Conservation (phyloP, 2,113 vertebrate genomes). For the Apaloderma vittatum region DNA sequence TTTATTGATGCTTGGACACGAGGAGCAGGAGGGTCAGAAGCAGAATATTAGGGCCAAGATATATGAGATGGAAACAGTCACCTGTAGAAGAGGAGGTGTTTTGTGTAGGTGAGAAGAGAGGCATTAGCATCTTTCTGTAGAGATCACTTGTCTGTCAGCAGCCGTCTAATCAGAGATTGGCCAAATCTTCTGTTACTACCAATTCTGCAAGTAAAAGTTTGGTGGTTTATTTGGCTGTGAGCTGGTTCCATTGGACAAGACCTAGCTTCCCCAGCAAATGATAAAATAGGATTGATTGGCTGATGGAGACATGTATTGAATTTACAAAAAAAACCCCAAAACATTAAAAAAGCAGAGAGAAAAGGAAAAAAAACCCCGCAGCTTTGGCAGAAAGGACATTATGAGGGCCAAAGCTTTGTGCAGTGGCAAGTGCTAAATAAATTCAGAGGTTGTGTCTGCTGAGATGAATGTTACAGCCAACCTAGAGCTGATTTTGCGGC, state of each 20-base stretch:
- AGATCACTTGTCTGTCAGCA: neutral
- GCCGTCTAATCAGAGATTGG: neutral
- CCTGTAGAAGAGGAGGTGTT: neutral
- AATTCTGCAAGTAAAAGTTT: neutral
- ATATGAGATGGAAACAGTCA: neutral
- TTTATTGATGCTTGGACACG: rapidly evolving
- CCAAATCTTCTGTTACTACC: neutral
- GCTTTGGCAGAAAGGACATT: neutral
- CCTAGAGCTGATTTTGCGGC: neutral
- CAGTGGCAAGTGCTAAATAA: neutral
- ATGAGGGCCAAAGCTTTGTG: neutral
- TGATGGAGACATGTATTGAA: neutral
- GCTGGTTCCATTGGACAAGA: neutral
- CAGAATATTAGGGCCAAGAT: neutral
- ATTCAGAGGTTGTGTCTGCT: neutral
- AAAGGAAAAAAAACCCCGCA: neutral
- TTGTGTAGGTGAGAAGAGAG: neutral
- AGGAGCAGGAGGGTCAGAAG: neutral
- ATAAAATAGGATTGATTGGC: neutral
- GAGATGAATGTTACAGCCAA: neutral
- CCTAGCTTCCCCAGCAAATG: neutral
- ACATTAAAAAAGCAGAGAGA: no score
- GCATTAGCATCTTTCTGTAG: neutral
- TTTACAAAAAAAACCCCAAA: neutral
- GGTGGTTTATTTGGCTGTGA: neutral